These are phyloP conservation scores for Morone saxatilis DNA, from an alignment of 2,113 vertebrate genomes.

Conservation along the genomic window DNA sequence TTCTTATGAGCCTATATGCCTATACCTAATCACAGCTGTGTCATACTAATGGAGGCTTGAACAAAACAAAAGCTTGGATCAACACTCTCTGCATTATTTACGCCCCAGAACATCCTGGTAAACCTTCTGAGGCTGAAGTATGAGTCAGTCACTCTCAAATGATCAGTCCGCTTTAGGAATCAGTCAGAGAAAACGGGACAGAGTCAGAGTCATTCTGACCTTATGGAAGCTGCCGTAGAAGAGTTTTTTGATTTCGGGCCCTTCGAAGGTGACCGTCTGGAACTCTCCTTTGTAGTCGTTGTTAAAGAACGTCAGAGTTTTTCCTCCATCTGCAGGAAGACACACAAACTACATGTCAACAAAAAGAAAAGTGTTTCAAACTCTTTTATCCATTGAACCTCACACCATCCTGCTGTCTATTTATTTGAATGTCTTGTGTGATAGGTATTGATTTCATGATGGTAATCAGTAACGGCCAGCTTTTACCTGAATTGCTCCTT, in stretches of 20 bases:
- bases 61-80: too few species aligned
- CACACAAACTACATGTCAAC: not conserved
- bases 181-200: too few species aligned
- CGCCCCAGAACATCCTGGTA: not conserved
- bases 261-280: conserved; percentile 96
- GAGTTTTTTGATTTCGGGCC: conserved; percentile 92
- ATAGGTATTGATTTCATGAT: too few species aligned
- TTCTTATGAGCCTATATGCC: too few species aligned
- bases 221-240: conserved; percentile 98
- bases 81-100: not conserved
- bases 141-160: not conserved
- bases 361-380: not conserved
- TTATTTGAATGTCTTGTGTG: too few species aligned
- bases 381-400: not conserved
- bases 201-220: conserved; percentile 72
- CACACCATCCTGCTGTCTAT: too few species aligned
- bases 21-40: too few species aligned
- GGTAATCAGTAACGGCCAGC: not conserved
- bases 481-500: not conserved
- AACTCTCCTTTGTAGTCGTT: conserved; percentile 92
- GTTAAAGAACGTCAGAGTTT: conserved; percentile 97
- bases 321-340: conserved; percentile 88
- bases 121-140: not conserved
- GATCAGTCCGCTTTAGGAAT: not conserved
- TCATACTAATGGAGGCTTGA: too few species aligned